A percentile compares a stretch with the other conserved stretches of the same genome.
phyloP scores from a whole-genome alignment of 2,888 invertebrate species.

The Spicauda simplicius region DNA sequence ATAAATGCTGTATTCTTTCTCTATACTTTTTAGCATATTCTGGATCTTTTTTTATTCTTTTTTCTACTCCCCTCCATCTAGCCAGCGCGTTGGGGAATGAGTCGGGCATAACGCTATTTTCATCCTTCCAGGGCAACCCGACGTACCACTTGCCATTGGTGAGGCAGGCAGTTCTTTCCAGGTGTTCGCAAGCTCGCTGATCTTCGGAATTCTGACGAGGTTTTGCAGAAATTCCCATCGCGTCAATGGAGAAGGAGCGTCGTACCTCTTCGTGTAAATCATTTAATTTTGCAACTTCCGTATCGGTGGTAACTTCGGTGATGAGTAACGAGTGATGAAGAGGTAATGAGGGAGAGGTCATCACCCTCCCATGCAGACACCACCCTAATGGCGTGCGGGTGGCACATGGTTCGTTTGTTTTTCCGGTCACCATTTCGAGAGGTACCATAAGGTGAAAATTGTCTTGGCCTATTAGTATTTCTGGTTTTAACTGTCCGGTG shows the following conservation, averaged over 20 bases:
- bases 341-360: no score
- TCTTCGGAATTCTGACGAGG: slow-evolving; percentile 5
- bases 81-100: not conserved
- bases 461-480: slow-evolving; percentile 49
- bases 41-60: not conserved
- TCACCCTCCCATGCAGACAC: slow-evolving; percentile 20
- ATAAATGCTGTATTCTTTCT: no score
- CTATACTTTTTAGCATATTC: not conserved
- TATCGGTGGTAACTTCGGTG: no score
- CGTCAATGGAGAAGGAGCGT: not conserved
- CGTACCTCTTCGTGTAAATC: slow-evolving; percentile 7
- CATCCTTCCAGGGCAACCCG: slow-evolving; percentile 46
- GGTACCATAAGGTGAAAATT: slow-evolving; percentile 47
- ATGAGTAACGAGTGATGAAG: not conserved
- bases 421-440: slow-evolving; percentile 5
- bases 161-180: not conserved
- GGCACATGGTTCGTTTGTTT: slow-evolving; percentile 13
- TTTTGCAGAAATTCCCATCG: not conserved
- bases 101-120: slow-evolving; percentile 13
- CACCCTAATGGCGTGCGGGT: slow-evolving; percentile 9
- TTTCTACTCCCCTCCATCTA: not conserved
- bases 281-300: no score
- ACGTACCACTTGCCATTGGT: slow-evolving; percentile 41
- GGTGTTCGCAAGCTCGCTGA: not conserved
- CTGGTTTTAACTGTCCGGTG: slow-evolving; percentile 33